These are phyloP conservation scores for Phalacrocorax brasilianus DNA, from an alignment of 2,113 vertebrate genomes.

Conservation along the genomic window DNA sequence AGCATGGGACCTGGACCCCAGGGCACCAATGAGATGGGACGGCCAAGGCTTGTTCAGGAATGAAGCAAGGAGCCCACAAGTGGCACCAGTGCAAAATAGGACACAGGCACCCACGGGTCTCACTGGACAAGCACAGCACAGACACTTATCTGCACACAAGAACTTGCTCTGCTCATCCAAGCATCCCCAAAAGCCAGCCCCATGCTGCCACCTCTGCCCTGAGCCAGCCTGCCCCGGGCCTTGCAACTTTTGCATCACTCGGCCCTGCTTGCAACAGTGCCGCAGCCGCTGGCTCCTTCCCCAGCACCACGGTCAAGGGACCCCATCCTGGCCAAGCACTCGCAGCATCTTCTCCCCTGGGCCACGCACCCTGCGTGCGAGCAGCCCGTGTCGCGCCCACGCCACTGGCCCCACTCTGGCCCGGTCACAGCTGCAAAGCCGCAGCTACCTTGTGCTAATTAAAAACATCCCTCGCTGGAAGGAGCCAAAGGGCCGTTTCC, in stretches of 20 bases:
- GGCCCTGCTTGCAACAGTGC: background rate
- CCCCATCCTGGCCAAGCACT: accelerated
- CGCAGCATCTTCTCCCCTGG: accelerated
- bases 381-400: accelerated
- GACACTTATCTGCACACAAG: background rate
- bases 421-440: background rate
- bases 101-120: background rate
- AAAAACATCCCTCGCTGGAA: constrained; percentile 19
- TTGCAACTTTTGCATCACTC: accelerated
- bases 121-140: background rate
- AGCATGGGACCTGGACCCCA: background rate
- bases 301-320: accelerated
- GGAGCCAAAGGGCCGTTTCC: constrained; percentile 12
- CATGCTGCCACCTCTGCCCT: background rate
- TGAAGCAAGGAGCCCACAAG: background rate
- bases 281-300: background rate
- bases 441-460: background rate
- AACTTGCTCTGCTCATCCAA: background rate
- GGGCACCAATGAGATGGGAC: background rate
- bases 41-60: background rate
- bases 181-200: background rate
- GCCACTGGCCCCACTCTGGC: accelerated
- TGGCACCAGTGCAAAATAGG: accelerated
- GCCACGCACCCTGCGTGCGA: accelerated
- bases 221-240: background rate